Evolutionary conservation across 2,888 invertebrate genomes (phyloP).

Genomic region (Eugnorisma glareosa): DNA sequence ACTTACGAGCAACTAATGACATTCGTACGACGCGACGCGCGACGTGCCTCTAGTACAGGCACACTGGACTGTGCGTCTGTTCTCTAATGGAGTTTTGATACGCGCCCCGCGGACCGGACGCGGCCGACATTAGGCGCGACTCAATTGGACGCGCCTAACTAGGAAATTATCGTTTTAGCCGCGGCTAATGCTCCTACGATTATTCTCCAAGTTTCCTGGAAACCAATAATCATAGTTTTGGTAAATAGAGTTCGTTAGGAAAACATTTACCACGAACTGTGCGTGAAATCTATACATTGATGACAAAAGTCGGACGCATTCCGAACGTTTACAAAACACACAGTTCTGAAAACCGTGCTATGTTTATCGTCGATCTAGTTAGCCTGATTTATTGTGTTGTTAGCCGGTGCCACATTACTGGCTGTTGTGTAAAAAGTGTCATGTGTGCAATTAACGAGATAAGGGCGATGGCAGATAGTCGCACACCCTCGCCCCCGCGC

Average conservation of each 20-base stretch:
- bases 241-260: slow-evolving; percentile 28
- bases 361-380: slow-evolving; percentile 18
- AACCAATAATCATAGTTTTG: slow-evolving; percentile 47
- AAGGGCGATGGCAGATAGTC: slow-evolving; percentile 37
- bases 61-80: slow-evolving; percentile 32
- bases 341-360: slow-evolving; percentile 21
- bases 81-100: slow-evolving; percentile 67
- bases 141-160: slow-evolving; percentile 61
- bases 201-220: slow-evolving; percentile 38
- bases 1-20: slow-evolving; percentile 50
- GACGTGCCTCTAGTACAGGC: slow-evolving; percentile 10
- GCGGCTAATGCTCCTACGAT: slow-evolving; percentile 48
- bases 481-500: slow-evolving; percentile 4
- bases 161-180: slow-evolving; percentile 58
- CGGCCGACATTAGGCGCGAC: slow-evolving; percentile 55
- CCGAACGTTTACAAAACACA: slow-evolving; percentile 25
- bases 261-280: slow-evolving; percentile 29
- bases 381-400: neutral
- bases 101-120: slow-evolving; percentile 49
- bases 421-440: slow-evolving; percentile 44
- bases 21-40: slow-evolving; percentile 28
- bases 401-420: slow-evolving; percentile 22
- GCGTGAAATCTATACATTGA: slow-evolving; percentile 38
- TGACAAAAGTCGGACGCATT: slow-evolving; percentile 31
- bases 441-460: slow-evolving; percentile 57